Conservation (phyloP, 2,888 invertebrate species). For the Tenodera sinensis region DNA sequence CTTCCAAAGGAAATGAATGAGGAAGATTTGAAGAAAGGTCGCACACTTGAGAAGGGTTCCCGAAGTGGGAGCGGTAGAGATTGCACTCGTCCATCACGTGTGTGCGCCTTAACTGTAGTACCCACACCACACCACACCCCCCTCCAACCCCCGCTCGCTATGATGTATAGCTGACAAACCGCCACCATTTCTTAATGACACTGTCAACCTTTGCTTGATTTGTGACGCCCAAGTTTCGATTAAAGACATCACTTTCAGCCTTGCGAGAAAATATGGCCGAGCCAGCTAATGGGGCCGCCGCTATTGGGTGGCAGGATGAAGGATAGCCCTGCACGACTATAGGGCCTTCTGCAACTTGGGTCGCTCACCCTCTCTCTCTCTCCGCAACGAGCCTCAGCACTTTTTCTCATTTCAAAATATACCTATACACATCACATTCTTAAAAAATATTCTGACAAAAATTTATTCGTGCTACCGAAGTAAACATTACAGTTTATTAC, state of each 20-base stretch:
- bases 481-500: too few relatives aligned
- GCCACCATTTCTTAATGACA: constrained; percentile 45
- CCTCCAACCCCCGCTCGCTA: constrained; percentile 26
- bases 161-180: constrained; percentile 47
- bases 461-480: too few relatives aligned
- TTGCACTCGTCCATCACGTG: constrained; percentile 46
- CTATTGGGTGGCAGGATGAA: constrained; percentile 23
- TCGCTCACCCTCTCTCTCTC: neutral
- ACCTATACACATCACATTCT: too few relatives aligned
- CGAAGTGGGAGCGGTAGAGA: constrained; percentile 34
- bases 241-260: constrained; percentile 48
- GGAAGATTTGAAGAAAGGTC: too few relatives aligned
- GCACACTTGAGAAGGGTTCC: constrained; percentile 13
- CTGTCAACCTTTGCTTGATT: constrained; percentile 42
- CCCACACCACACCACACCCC: too few relatives aligned
- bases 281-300: constrained; percentile 12
- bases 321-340: neutral
- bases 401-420: too few relatives aligned
- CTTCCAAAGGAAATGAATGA: too few relatives aligned
- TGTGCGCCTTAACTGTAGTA: neutral
- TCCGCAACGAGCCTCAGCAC: too few relatives aligned
- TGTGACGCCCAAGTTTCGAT: constrained; percentile 44
- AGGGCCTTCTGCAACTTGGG: neutral
- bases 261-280: constrained; percentile 44
- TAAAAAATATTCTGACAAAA: too few relatives aligned